Evolutionary conservation across 2,888 invertebrate genomes (phyloP), one percentile per base, ranked within the genome.

Genomic region (Calameuta pallipes): DNA sequence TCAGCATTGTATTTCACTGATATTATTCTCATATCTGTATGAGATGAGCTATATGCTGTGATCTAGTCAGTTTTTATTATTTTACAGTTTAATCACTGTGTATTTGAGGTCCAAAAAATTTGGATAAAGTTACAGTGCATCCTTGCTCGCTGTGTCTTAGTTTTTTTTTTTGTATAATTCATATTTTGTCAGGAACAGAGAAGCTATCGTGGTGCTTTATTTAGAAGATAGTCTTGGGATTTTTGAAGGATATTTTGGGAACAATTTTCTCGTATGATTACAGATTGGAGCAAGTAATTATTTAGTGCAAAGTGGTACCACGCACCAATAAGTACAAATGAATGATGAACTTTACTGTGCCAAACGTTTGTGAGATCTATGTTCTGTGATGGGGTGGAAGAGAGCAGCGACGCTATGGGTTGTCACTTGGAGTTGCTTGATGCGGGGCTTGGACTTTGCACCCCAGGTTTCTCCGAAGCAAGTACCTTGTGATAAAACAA

Each of bases 401-500:
- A 85, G 80, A 83, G 86, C 87, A 86, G 83, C 85, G 82, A 78
- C 86, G 87, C 83, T 88, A 91, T 90, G 90, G 90, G 85, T 90
- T 78, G 81, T 87, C 74, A 89, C 85, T 82, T 91, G 91, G 91
- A 89, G 89, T 83, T 91, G 89, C 83, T 83, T 90, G 80, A 83
- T 90, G 84, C 83, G 89, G 87, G 88, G 90, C 85, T 85, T 89
- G 35, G 77, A 89, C 76, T 84, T 89, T 69, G 88, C 89, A 84
- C 89, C 90, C 75, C 91, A 91, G 85, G 87, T 87, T 81, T 86
- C 89, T 80, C 85, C 89, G 74, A 92, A 91, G 82, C 91, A 90
- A 87, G 93, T 94, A 83, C 95, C 96, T 83, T 97, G 97, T 93
- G 96, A 97, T 93, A 96, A 96, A 89, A 95, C 96, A 81, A 94